These are phyloP conservation scores for Macropis europaea DNA, from an alignment of 2,888 invertebrate species.

Conservation along the genomic window DNA sequence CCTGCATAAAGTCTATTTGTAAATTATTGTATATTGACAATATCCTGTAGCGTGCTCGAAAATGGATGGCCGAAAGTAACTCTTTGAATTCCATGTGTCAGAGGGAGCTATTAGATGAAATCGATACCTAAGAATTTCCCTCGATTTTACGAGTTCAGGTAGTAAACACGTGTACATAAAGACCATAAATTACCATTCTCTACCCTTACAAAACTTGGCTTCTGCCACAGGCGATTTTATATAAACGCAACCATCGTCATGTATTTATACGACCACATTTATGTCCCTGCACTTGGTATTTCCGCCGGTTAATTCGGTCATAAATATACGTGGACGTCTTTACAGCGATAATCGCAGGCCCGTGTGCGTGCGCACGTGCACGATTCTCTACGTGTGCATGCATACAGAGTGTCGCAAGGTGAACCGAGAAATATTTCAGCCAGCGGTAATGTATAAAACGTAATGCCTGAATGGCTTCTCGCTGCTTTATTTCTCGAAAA, in stretches of 20 bases:
- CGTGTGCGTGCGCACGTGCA: background rate
- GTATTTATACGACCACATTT: conserved; percentile 55
- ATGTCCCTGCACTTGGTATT: conserved; percentile 50
- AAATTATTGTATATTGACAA: too few species aligned
- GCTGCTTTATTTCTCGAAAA: background rate
- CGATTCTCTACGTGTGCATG: background rate
- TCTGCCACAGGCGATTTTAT: conserved; percentile 43
- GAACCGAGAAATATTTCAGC: conserved; percentile 1
- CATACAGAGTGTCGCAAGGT: conserved; percentile 1
- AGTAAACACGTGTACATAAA: background rate
- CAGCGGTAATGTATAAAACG: background rate
- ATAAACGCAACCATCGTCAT: conserved; percentile 32
- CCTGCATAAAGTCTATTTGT: too few species aligned
- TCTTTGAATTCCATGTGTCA: too few species aligned
- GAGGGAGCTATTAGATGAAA: background rate
- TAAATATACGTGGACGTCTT: conserved; percentile 56
- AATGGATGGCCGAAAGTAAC: too few species aligned
- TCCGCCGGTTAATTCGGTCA: conserved; percentile 58
- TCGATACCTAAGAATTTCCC: conserved; percentile 7
- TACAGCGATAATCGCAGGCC: conserved; percentile 47
- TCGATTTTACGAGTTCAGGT: background rate
- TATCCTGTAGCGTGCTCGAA: too few species aligned
- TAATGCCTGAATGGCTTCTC: background rate
- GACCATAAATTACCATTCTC: conserved; percentile 44
- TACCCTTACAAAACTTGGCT: conserved; percentile 25